Evolutionary conservation across 1,140 invertebrate genomes (phyloP).

Genomic region (Lordiphosa stackelbergi): DNA sequence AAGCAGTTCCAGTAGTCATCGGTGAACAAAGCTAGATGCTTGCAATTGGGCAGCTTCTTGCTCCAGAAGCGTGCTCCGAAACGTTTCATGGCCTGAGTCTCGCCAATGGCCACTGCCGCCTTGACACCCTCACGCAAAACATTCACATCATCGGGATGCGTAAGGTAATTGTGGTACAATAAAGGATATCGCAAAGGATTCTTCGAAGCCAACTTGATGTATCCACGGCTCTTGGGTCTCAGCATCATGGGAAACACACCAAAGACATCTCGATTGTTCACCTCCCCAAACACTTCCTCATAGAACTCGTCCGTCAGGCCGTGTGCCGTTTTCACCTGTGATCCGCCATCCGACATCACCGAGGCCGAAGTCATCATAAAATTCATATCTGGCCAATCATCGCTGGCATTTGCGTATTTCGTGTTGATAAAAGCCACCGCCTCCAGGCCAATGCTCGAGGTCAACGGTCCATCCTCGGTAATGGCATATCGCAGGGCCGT

Average conservation of each 20-base stretch:
- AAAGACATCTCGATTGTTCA: conserved; percentile 86
- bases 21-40: conserved; percentile 84
- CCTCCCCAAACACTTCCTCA: conserved; percentile 83
- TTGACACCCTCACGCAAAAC: conserved; percentile 91
- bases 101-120: conserved; percentile 87
- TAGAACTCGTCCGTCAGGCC: conserved; percentile 88
- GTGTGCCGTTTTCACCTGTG: conserved; percentile 86
- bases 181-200: conserved; percentile 92
- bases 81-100: conserved; percentile 84
- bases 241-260: conserved; percentile 92
- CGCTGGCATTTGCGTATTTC: conserved; percentile 88
- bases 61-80: conserved; percentile 87
- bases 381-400: conserved; percentile 94
- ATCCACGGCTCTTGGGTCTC: conserved; percentile 89
- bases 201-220: conserved; percentile 84
- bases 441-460: conserved; percentile 89
- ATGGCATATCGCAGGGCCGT: conserved; percentile 87
- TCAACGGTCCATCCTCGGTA: conserved; percentile 88
- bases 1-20: conserved; percentile 92
- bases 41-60: conserved; percentile 87
- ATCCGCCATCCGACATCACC: conserved; percentile 83
- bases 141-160: conserved; percentile 87
- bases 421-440: conserved; percentile 91
- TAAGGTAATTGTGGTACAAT: conserved; percentile 89
- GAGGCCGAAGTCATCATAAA: conserved; percentile 90